Base-by-base conservation (phyloP, 2,113 vertebrate genomes). In the Cheirogaleus medius region DNA sequence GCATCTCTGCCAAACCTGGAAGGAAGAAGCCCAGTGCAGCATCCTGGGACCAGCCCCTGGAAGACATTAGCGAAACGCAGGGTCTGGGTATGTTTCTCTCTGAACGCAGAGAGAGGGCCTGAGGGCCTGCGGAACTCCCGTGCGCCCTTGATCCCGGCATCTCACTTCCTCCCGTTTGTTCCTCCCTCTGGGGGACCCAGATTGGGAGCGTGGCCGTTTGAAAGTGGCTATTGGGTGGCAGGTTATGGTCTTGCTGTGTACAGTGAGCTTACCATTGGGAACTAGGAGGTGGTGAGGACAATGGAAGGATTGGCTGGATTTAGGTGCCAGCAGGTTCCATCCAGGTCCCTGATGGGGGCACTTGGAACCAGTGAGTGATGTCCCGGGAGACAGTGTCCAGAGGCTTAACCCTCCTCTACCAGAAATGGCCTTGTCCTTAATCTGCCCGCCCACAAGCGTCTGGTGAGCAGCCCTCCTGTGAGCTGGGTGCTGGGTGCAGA, bases 1-100 rank as follows among this genome's bases (percentile, higher is more conserved):
- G 77, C 23, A 44, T 49, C 47, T 39, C 81, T 95, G 91, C 89
- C 97, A 95, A 80, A 27, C 89, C 97, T 93, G 58, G 82, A 94
- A 93, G 95, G 77, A 78, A 34, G 77, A 52, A 74, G 17, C 64
- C 25, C 4, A 2, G 76, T 1, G 15, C 21, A 5, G 74, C 13
- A 58, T 49, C 47, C 88, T 77, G 66, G 80, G 78, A 52, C 84
- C 39, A 49, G 74, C 13, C 69, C 14, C 49, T 20, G 14, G 83
- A 87, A 77, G 47, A 9, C 29, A 0, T 39, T 25, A 13, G 32
- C 2, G 3, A 63, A 58, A 77, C 1, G 0, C 3, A 11, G 18
- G 66, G 25, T 32, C 25, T 21, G 20, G 29, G 9, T 37, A 0
- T 11, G 8, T 68, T 60, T 95, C 69, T 63, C 9, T 54, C 47